Conservation (phyloP, 2,888 invertebrate species). For the Seira ritae region DNA sequence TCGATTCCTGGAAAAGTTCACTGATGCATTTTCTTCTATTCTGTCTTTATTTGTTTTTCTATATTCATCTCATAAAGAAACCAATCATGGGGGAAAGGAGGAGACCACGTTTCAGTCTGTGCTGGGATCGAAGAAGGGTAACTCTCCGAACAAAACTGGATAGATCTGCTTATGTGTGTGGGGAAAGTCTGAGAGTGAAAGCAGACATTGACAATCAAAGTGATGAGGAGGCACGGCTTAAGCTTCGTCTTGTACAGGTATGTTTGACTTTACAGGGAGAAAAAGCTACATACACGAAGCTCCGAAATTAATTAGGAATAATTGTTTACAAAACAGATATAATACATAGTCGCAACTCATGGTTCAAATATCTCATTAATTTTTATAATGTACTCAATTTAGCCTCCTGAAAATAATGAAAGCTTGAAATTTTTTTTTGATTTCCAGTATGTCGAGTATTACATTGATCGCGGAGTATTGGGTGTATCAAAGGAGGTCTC, state of each 20-base stretch:
- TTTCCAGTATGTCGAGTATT: slow-evolving; percentile 83
- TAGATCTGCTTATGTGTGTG: slow-evolving; percentile 85
- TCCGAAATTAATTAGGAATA: neutral
- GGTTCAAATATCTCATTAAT: neutral
- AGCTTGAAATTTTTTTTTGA: slow-evolving; percentile 22
- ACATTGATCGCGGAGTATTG: slow-evolving; percentile 84
- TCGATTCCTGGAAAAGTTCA: neutral
- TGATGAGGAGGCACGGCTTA: slow-evolving; percentile 79
- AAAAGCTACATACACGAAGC: neutral
- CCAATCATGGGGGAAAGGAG: slow-evolving; percentile 82
- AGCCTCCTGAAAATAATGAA: neutral
- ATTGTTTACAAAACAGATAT: no score
- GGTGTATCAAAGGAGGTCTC: slow-evolving; percentile 81
- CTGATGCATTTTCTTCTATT: neutral
- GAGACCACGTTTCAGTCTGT: slow-evolving; percentile 83
- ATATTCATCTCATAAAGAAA: no score
- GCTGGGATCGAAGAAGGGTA: slow-evolving; percentile 84
- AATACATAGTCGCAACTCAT: no score
- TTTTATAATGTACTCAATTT: neutral
- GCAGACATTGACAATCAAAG: slow-evolving; percentile 84
- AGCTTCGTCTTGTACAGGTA: slow-evolving; percentile 80
- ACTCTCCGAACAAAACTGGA: slow-evolving; percentile 82
- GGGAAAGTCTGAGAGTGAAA: slow-evolving; percentile 83
- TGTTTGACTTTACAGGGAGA: slow-evolving; percentile 12
- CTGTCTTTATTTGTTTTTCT: no score